These are phyloP conservation scores for Clarias magur DNA, from an alignment of 2,113 vertebrate genomes.

Conservation along the genomic window DNA sequence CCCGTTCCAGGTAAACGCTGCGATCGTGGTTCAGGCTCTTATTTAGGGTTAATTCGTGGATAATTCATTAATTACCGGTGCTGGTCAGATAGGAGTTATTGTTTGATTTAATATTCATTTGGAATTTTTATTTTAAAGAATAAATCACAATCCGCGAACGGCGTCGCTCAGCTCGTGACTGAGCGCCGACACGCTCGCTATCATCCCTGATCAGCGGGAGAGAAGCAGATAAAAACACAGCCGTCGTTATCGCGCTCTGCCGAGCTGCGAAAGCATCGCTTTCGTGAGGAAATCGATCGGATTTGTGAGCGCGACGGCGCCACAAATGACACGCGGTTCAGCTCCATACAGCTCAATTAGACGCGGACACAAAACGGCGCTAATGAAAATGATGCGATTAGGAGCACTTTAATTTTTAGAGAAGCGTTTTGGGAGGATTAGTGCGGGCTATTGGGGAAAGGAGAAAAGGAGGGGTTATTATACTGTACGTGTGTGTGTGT, in stretches of 20 bases:
- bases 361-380: slow-evolving; percentile 16
- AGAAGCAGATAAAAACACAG: slow-evolving; percentile 6
- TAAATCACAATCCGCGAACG: background rate
- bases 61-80: no score
- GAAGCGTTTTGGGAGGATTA: slow-evolving; percentile 44
- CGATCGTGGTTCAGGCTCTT: background rate
- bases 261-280: background rate
- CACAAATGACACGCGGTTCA: background rate
- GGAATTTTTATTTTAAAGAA: background rate
- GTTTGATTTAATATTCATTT: background rate
- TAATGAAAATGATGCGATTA: slow-evolving; percentile 39
- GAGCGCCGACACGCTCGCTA: background rate
- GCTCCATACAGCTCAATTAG: slow-evolving; percentile 15
- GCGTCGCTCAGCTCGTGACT: background rate
- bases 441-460: background rate
- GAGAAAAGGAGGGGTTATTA: background rate
- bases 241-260: background rate
- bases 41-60: background rate
- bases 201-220: background rate
- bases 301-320: background rate
- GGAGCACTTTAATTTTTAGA: slow-evolving; percentile 42
- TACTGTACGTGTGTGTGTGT: background rate
- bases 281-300: background rate
- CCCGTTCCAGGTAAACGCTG: slow-evolving; percentile 6
- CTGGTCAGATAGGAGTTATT: background rate